These are phyloP conservation scores for Atrina japonica DNA, from an alignment of 2,888 invertebrate species.

Conservation along the genomic window DNA sequence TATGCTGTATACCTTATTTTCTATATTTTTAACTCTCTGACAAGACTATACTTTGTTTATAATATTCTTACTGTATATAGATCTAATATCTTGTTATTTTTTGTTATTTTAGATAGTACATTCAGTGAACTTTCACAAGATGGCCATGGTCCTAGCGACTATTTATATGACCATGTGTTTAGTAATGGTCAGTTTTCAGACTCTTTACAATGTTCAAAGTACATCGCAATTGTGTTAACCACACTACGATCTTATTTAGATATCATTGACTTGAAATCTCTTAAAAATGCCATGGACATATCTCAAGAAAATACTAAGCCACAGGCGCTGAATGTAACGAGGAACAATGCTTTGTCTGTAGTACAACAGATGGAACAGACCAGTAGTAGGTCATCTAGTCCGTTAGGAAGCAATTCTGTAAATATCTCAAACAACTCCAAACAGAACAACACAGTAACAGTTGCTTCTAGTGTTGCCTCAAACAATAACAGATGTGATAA, in stretches of 20 bases:
- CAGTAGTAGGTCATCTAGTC: background rate
- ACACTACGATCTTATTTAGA: slow-evolving; percentile 31
- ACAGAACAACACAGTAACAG: background rate
- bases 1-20: too few species aligned
- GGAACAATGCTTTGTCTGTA: background rate
- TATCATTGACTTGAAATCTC: slow-evolving; percentile 1
- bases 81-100: too few species aligned
- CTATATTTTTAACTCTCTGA: too few species aligned
- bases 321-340: background rate
- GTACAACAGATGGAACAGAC: background rate
- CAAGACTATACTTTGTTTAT: too few species aligned
- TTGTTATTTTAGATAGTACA: slow-evolving; percentile 34
- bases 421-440: too few species aligned
- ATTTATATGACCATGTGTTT: slow-evolving; percentile 57
- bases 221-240: slow-evolving; percentile 24
- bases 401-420: too few species aligned
- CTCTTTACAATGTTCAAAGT: slow-evolving; percentile 33
- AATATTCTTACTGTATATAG: too few species aligned
- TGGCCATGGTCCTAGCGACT: slow-evolving; percentile 47
- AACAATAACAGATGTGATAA: background rate
- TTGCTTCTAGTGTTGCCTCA: background rate
- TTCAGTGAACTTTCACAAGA: slow-evolving; percentile 33
- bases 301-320: too few species aligned
- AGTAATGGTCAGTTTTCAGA: slow-evolving; percentile 38
- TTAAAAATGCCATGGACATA: background rate